phyloP scores from a whole-genome alignment of 2,113 vertebrate genomes.

The Pluvianellus socialis region DNA sequence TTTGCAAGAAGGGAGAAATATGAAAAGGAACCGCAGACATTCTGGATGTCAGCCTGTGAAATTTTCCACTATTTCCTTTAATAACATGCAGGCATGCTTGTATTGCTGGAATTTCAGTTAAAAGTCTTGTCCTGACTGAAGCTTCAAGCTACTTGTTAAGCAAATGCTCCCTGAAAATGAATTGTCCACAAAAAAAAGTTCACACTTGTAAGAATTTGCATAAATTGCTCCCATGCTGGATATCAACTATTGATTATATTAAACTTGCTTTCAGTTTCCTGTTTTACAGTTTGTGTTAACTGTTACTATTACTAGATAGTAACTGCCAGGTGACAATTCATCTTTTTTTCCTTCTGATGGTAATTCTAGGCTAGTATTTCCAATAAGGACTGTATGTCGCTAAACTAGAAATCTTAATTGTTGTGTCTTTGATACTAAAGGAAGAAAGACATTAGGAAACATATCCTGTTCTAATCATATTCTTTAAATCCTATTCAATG shows the following conservation, averaged over 20 bases:
- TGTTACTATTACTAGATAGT: neutral
- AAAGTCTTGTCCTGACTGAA: conserved; percentile 72
- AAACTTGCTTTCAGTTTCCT: neutral
- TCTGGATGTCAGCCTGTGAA: conserved; percentile 77
- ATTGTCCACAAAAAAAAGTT: neutral
- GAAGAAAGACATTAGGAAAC: neutral
- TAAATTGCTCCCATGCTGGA: neutral
- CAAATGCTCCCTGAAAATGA: neutral
- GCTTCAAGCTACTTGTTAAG: conserved; percentile 63
- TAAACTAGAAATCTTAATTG: neutral
- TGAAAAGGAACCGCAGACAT: conserved; percentile 71
- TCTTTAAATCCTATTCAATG: neutral
- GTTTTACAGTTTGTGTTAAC: neutral
- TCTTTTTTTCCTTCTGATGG: neutral
- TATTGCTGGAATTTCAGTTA: conserved; percentile 44
- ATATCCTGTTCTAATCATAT: neutral
- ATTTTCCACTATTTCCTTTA: conserved; percentile 75
- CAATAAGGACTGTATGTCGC: neutral
- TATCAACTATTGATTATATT: neutral
- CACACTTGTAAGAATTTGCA: neutral
- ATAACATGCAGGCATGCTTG: conserved; percentile 62
- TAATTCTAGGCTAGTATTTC: neutral
- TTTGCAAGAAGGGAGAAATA: conserved; percentile 73
- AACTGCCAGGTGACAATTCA: neutral
- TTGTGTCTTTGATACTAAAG: neutral